Evolutionary conservation across 2,113 vertebrate genomes (phyloP), one percentile per base, ranked within the genome.

Genomic region (Phalacrocorax carbo): DNA sequence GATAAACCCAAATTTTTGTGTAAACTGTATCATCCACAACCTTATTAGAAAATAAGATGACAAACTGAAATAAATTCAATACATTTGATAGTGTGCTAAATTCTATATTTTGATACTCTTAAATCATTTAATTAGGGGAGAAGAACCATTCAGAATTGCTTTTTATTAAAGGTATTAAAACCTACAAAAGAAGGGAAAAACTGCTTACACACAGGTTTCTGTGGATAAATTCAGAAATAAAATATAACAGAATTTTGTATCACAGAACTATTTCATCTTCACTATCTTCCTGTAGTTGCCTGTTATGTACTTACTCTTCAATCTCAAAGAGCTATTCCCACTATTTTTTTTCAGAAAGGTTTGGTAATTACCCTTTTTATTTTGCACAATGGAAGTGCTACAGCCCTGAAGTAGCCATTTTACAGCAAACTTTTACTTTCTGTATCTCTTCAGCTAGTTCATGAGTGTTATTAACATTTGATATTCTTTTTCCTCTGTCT

Each of bases 381-480:
- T 89, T 91, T 68, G 7, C 22, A 69, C 77, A 73, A 7, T 94
- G 21, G 32, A 87, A 79, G 65, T 72, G 11, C 61, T 84, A 64
- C 57, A 93, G 44, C 29, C 57, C 42, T 85, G 66, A 93, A 96
- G 86, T 58, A 94, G 66, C 40, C 92, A 89, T 94, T 95, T 95
- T 58, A 44, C 57, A 87, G 65, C 30, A 96, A 91, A 85, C 58
- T 96, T 92, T 57, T 91, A 82, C 52, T 82, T 95, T 84, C 44
- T 76, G 11, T 71, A 30, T 91, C 38, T 82, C 81, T 94, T 94
- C 73, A 85, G 30, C 44, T 86, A 57, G 48, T 83, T 93, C 64
- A 19, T 58, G 38, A 96, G 80, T 82, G 44, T 79, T 78, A 88
- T 84, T 87, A 92, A 79, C 60, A 79, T 85, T 91, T 94, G 30